A percentile compares a stretch with the other conserved stretches of the same genome.
These are phyloP conservation scores for Thalassoma bifasciatum DNA, from an alignment of 2,113 vertebrate genomes.

Conservation along the genomic window DNA sequence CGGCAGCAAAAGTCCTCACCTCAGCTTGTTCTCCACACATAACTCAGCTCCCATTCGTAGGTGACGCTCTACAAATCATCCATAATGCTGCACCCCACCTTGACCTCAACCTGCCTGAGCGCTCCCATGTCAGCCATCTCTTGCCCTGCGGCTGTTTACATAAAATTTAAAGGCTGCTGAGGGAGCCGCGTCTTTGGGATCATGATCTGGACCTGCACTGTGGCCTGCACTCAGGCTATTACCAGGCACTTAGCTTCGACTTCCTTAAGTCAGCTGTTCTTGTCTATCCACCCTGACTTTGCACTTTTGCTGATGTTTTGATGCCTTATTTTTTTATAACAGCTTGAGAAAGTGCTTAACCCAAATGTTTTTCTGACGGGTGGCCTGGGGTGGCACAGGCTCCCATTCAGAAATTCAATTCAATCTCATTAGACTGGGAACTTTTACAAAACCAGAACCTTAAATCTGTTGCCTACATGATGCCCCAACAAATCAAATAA, in stretches of 20 bases:
- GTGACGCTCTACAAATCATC: conserved; percentile 44
- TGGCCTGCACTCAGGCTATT: conserved; percentile 14
- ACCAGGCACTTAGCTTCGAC: conserved; percentile 26
- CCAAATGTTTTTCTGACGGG: neutral
- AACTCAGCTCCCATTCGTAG: conserved; percentile 21
- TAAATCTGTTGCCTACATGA: no score
- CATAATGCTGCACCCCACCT: conserved; percentile 38
- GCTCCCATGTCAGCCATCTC: conserved; percentile 37
- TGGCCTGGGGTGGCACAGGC: neutral
- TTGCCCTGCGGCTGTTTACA: conserved; percentile 47
- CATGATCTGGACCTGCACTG: conserved; percentile 15
- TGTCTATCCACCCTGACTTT: conserved; percentile 19
- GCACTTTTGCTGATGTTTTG: conserved; percentile 18
- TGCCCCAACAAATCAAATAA: no score
- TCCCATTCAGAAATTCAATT: neutral
- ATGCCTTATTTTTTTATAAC: neutral
- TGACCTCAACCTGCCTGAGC: conserved; percentile 36
- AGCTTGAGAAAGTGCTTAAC: neutral
- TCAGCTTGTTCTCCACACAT: conserved; percentile 9
- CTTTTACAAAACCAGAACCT: no score
- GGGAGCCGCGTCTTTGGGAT: conserved; percentile 33
- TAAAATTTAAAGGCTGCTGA: conserved; percentile 55
- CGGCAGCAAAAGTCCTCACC: neutral
- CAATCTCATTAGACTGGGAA: no score
- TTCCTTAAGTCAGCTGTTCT: conserved; percentile 17